Evolutionary conservation across 2,888 invertebrate species (phyloP), one percentile per base, ranked within the genome.

Genomic region (Octonoba sinensis): DNA sequence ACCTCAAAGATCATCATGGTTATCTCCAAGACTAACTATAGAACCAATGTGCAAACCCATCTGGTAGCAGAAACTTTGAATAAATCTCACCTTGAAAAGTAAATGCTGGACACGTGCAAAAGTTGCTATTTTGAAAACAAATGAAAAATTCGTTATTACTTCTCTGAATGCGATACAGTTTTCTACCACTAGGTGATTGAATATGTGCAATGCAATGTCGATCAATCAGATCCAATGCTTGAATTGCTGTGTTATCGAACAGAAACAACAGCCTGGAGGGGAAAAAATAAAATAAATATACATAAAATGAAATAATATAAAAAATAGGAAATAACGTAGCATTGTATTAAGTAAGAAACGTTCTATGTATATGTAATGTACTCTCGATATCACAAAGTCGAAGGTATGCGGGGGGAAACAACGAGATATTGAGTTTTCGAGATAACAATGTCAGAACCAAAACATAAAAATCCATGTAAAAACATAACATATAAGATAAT

Each of bases 211-310:
- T 57, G 22, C 77, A 75, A 16, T 47, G 59, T 20, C 51, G 71
- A 60, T 82, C 82, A 13, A 82, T 62, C 18, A 82, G 60, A 46
- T 82, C 82, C 22, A 82, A 62, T 13, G 82, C 82, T 59, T 76
- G 67, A 4, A 22, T 36, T 22, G 70, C 72, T n/a, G 67, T 72
- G 15, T 22, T 66, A 22, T 72, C 77, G 69, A 82, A 82, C 15
- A 82, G 46, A 69, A 69, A 82, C 36, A 57, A 66, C 24, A 82
- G 57, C 77, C 82, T 82, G 59, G 60, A 27, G 11, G 1, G 3
- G 27, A 6, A 11, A 1, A 36, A 36, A 36, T 36, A 8, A 36
- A 36, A 11, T 6, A 4, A 36, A 36, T 36, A n/a, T n/a, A n/a
- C n/a, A n/a, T n/a, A n/a, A n/a, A n/a, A n/a, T 20, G 11, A 27